A percentile compares a stretch with the other conserved stretches of the same genome.
These are phyloP conservation scores for Lophotis ruficrista DNA, from an alignment of 2,113 vertebrate genomes.

Conservation along the genomic window DNA sequence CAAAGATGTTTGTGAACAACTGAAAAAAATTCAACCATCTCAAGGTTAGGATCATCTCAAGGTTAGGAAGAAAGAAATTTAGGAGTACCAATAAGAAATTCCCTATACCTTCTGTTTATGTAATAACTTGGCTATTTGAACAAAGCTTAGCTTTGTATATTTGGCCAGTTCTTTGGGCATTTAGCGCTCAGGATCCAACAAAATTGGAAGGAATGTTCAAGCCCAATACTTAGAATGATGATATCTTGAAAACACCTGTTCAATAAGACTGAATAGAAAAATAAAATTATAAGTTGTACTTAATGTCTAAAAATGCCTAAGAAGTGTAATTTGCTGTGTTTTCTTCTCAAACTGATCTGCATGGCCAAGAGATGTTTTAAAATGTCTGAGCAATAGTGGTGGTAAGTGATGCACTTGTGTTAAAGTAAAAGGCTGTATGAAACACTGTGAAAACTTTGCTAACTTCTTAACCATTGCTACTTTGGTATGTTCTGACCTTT, in stretches of 20 bases:
- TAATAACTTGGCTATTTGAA: conserved; percentile 29
- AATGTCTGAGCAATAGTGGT: conserved; percentile 72
- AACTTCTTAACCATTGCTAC: conserved; percentile 66
- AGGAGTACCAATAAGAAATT: conserved; percentile 5
- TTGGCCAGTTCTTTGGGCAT: conserved; percentile 39
- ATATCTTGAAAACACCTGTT: conserved; percentile 14
- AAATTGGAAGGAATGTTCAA: conserved; percentile 51
- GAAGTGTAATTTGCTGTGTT: conserved; percentile 58
- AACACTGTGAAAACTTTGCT: conserved; percentile 78
- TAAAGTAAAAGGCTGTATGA: conserved; percentile 75
- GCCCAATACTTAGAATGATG: conserved; percentile 41
- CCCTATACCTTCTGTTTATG: conserved; percentile 30
- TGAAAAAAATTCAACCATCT: conserved; percentile 12
- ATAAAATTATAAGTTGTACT: conserved; percentile 35
- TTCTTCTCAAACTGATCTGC: conserved; percentile 67
- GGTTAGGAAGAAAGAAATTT: conserved; percentile 16
- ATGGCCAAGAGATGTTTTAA: conserved; percentile 74
- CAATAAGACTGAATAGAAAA: conserved; percentile 41
- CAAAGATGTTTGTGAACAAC: background rate
- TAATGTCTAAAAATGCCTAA: conserved; percentile 60
- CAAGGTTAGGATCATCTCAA: conserved; percentile 30
- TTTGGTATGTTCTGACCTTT: conserved; percentile 55
- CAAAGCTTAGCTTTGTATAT: conserved; percentile 51
- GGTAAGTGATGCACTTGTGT: conserved; percentile 73
- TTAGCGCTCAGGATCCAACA: conserved; percentile 35